Base-by-base conservation (phyloP, 1,140 invertebrate genomes). In the Ectropis grisescens region DNA sequence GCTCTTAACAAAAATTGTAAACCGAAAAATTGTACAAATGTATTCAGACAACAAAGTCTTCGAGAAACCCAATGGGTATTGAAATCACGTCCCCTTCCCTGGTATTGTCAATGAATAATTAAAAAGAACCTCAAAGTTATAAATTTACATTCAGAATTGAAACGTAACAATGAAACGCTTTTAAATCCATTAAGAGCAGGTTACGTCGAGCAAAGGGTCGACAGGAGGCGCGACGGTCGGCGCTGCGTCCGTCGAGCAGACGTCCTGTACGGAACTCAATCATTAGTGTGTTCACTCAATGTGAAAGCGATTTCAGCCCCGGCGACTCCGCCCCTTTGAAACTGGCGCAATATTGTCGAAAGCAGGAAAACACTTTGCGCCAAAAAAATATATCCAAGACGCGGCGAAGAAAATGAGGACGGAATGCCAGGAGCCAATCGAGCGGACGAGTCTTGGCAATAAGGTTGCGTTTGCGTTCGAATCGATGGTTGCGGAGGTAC, bases 271-370 rank as follows among this genome's bases (percentile, higher is more conserved):
- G 75, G 75, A 80, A 80, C 70, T 66, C 58, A 58, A 78, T 80
- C 75, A 78, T 80, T 80, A 80, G 75, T 71, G 71, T 80, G 75
- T 47, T 74, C 75, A 74, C 58, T 75, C 75, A 53, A 78, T 71
- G 61, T 59, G 71, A 78, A 80, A 80, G 64, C 62, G 75, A 71
- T 80, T 75, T 71, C 58, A 67, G 62, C 70, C 67, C 55, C 48
- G 47, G 61, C 59, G 54, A 58, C 49, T 58, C 60, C 60, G 60
- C 53, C 55, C 58, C 66, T 76, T 75, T 78, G 70, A 71, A 70
- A 80, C 58, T 58, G 58, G 47, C 58, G 66, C 75, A 80, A 80
- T 80, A 80, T 80, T 75, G 71, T 66, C 67, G 62, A 70, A 74
- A 68, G 59, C 58, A 61, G 75, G 71, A 76, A 80, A 80, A 80